Conservation (phyloP, 2,888 invertebrate species). For the Antheraea yamamai region DNA sequence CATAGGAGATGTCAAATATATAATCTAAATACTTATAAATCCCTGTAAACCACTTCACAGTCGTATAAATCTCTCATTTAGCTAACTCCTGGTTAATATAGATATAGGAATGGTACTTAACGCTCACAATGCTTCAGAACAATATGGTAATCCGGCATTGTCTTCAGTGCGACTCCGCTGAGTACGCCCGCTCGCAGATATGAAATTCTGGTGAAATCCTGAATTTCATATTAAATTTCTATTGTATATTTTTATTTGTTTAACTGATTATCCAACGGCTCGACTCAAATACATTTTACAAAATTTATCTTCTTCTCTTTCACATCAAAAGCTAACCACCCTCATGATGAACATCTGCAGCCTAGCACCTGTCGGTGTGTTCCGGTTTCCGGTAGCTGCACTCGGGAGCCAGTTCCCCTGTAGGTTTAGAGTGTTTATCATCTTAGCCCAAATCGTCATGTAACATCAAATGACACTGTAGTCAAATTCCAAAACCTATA, state of each 20-base stretch:
- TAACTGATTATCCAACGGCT: neutral
- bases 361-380: too few relatives aligned
- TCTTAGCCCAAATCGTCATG: too few relatives aligned
- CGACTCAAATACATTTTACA: neutral
- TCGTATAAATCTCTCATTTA: neutral
- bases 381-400: too few relatives aligned
- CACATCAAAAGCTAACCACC: neutral
- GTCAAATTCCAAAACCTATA: too few relatives aligned
- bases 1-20: neutral
- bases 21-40: neutral
- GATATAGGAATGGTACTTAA: conserved; percentile 9
- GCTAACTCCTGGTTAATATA: conserved; percentile 11
- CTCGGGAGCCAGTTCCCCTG: too few relatives aligned
- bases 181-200: neutral
- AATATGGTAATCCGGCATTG: conserved; percentile 25
- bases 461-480: too few relatives aligned
- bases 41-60: neutral
- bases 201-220: neutral
- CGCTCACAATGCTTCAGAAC: conserved; percentile 22
- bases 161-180: neutral
- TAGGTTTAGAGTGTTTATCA: too few relatives aligned
- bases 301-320: neutral
- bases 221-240: conserved; percentile 1
- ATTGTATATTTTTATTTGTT: conserved; percentile 2
- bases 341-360: too few relatives aligned